Percentiles rank a stretch among this genome's conserved stretches.
Evolutionary conservation across 2,113 vertebrate species (phyloP).

Genomic region (Tilapia sparmanii): DNA sequence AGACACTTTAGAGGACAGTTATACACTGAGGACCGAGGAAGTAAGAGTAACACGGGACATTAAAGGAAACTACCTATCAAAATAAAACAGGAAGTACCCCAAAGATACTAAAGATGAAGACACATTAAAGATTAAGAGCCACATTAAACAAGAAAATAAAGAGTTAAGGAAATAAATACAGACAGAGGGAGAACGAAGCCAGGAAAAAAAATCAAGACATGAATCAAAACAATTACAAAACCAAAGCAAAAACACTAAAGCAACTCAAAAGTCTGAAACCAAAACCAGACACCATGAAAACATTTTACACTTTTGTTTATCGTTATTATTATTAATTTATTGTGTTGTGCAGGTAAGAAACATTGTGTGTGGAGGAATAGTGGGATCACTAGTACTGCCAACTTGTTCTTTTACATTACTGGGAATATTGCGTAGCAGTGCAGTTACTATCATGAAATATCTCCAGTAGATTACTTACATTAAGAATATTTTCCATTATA

Average conservation of each 20-base stretch:
- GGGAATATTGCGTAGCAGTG: accelerated
- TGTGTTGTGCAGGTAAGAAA: accelerated
- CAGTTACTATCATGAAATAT: background rate
- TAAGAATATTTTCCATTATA: background rate
- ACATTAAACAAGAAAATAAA: background rate
- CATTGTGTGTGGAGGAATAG: background rate
- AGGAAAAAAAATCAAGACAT: background rate
- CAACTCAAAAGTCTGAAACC: background rate
- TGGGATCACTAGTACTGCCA: background rate
- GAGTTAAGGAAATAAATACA: background rate
- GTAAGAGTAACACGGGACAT: background rate
- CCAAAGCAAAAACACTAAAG: background rate
- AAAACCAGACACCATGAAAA: background rate
- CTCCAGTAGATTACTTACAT: background rate
- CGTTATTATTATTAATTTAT: accelerated
- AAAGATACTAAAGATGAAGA: background rate
- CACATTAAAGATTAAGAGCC: background rate
- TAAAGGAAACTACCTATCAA: background rate
- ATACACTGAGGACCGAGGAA: background rate
- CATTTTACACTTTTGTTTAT: background rate
- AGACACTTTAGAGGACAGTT: background rate
- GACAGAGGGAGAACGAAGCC: accelerated
- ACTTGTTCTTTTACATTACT: background rate
- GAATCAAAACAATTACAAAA: background rate
- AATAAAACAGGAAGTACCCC: background rate